Evolutionary conservation across 2,113 vertebrate genomes (phyloP).

Genomic region (Chlamydotis undulata): DNA sequence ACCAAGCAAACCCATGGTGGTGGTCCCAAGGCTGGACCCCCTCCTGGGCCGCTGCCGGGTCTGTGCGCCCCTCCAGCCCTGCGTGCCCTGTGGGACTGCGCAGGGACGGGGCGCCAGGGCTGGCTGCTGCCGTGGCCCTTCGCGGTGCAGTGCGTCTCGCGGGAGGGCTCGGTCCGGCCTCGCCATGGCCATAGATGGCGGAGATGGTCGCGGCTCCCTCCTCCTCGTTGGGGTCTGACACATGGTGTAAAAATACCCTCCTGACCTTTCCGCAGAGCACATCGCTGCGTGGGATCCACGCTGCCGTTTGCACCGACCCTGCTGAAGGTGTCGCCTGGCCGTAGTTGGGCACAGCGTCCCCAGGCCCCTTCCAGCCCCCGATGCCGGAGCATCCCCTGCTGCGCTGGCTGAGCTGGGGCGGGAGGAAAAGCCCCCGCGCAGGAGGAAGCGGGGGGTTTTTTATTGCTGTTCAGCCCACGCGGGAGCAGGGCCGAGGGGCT

Average conservation of each 20-base stretch:
- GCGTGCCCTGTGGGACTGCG: rapidly evolving
- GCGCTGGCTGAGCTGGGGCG: rapidly evolving
- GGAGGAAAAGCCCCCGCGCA: neutral
- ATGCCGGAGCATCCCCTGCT: neutral
- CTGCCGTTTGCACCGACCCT: neutral
- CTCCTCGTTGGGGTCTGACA: neutral
- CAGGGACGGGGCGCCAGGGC: rapidly evolving
- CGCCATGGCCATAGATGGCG: neutral
- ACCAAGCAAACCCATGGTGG: no score
- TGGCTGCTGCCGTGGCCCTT: rapidly evolving
- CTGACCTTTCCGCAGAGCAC: neutral
- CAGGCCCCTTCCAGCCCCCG: rapidly evolving
- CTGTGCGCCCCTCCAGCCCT: neutral
- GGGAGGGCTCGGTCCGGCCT: neutral
- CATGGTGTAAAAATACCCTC: neutral
- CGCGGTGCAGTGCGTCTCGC: neutral
- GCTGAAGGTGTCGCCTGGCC: neutral
- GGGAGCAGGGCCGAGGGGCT: neutral
- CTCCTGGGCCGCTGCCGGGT: rapidly evolving
- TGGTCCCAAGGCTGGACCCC: neutral
- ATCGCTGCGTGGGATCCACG: rapidly evolving
- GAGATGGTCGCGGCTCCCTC: neutral
- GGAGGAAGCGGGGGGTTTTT: neutral
- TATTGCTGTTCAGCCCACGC: neutral
- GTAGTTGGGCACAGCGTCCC: neutral